Base-by-base conservation (phyloP, 30 jellyfish, hydroid and myxozoan genomes). In the Pseudorhiza aurosa region DNA sequence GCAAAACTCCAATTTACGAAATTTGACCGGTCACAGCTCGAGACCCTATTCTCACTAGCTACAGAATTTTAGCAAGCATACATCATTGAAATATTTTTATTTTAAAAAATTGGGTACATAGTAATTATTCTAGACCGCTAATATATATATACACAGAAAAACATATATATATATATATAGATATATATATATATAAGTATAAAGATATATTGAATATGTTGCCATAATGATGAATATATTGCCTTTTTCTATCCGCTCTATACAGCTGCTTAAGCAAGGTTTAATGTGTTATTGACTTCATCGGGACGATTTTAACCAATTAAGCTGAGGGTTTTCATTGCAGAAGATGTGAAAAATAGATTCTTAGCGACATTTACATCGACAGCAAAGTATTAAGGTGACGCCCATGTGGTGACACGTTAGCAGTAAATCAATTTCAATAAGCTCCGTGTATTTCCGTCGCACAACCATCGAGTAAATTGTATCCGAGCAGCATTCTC, bases 71-170 rank as follows among this genome's bases (percentile, higher is more conserved):
- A 68, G 18, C 44, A 46, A 51, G 57, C 82, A 42, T 68, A 17
- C 18, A 31, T 11, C 45, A 26, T 37, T 43, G 62, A 68, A 25
- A 43, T 68, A 68, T 42, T 68, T 68, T 68, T 68, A 43, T 68
- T 44, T 44, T 39, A 33, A 35, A 43, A 68, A 68, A 25, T 26
- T 44, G 46, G 22, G 67, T 8, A 43, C 24, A 43, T 63, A 63
- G 53, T 31, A n/a, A 68, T 14, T 68, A 14, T 35, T 42, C 39
- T 18, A 68, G 57, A 8, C 65, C 4, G 67, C 57, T 68, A 68
- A 68, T 62, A 25, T 24, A 62, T 19, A 12, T 5, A 39, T 53
- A 53, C 24, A 53, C 3, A 53, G 19, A 36, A 19, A 53, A 18
- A 53, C 24, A 53, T 53, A 18, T 53, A 53, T n/a, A 12, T 5